Evolutionary conservation across 2,113 vertebrate genomes (phyloP).

Genomic region (Malaclemys terrapin): DNA sequence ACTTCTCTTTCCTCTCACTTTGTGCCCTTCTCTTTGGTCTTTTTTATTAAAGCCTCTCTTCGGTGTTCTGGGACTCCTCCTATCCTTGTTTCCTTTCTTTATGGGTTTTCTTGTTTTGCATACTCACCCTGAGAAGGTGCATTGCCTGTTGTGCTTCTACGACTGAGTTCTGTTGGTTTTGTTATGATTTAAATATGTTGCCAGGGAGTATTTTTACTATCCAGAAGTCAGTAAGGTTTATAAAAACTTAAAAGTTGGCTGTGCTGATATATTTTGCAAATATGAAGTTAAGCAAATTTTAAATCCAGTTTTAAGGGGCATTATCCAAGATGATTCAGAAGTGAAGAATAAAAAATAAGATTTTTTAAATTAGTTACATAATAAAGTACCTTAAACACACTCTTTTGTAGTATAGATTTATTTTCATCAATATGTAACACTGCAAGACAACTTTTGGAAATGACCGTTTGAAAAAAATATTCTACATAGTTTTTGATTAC

Average conservation of each 20-base stretch:
- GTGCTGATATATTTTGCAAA: neutral
- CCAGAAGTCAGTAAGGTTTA: no score
- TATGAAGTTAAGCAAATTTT: neutral
- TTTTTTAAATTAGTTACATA: neutral
- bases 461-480: neutral
- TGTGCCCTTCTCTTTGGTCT: no score
- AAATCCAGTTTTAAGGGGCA: neutral
- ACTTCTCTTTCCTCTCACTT: no score
- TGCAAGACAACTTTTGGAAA: neutral
- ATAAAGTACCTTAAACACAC: neutral
- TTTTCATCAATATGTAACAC: neutral
- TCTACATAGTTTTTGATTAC: neutral
- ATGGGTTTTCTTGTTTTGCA: no score
- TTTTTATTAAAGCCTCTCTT: no score
- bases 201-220: no score
- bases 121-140: no score
- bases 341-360: neutral
- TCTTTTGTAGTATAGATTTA: neutral
- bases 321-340: neutral
- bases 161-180: no score
- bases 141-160: no score
- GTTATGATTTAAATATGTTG: no score
- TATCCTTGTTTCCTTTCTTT: no score
- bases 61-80: no score
- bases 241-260: neutral